phyloP scores from a whole-genome alignment of 2,113 vertebrate species.

The Peromyscus maniculatus region DNA sequence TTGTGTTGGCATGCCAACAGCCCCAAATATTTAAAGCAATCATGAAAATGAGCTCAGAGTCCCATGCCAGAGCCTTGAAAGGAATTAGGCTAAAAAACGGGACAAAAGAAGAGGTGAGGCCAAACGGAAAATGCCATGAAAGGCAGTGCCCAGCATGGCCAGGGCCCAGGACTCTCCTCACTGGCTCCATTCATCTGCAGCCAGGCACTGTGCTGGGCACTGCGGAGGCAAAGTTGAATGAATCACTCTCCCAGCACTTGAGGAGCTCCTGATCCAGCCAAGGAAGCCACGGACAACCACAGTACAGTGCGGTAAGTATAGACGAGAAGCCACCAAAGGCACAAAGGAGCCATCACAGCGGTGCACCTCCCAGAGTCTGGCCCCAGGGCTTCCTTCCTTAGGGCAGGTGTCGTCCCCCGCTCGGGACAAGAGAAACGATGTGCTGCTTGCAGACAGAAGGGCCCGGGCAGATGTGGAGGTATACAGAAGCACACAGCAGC shows the following conservation, averaged over 20 bases:
- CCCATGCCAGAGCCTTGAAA: slow-evolving; percentile 82
- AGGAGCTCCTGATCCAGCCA: neutral
- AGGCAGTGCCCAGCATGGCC: slow-evolving; percentile 64
- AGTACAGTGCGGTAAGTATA: rapidly evolving
- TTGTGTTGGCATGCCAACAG: slow-evolving; percentile 84
- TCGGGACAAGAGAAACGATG: neutral
- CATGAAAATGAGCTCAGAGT: slow-evolving; percentile 81
- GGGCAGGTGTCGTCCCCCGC: rapidly evolving
- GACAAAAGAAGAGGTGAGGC: slow-evolving; percentile 81
- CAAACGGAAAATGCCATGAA: slow-evolving; percentile 78
- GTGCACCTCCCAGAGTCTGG: neutral
- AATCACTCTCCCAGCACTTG: neutral
- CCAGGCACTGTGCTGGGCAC: slow-evolving; percentile 64
- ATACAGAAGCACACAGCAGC: neutral
- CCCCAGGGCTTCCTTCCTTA: neutral
- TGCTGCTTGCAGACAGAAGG: neutral
- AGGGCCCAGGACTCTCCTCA: slow-evolving; percentile 48
- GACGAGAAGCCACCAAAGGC: neutral
- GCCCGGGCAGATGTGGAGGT: neutral
- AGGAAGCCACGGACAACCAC: neutral
- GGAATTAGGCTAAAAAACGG: slow-evolving; percentile 82
- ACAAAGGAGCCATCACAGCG: neutral
- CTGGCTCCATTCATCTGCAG: slow-evolving; percentile 74
- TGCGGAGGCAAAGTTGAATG: neutral
- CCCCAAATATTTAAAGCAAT: slow-evolving; percentile 85